Evolutionary conservation across 2,888 invertebrate species (phyloP).

Genomic region (Mythimna loreyi): DNA sequence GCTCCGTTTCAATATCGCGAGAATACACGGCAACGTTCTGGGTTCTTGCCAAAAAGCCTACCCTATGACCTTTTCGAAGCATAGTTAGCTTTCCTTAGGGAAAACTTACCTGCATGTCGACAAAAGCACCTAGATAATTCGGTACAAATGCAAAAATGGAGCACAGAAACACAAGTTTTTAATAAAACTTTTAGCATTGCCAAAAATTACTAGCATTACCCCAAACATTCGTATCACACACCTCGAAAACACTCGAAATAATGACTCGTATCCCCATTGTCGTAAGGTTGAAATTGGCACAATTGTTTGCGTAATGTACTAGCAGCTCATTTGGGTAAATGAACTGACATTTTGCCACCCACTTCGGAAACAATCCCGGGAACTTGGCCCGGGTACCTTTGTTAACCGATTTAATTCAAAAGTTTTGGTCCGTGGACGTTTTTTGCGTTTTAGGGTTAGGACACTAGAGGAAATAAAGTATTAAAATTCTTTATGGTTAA

Average conservation of each 20-base stretch:
- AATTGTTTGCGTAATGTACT: constrained; percentile 47
- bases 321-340: constrained; percentile 74
- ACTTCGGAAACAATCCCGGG: constrained; percentile 65
- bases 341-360: constrained; percentile 64
- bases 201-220: constrained; percentile 21
- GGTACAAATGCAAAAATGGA: not conserved
- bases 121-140: constrained; percentile 10
- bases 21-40: constrained; percentile 39
- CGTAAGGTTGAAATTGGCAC: constrained; percentile 49
- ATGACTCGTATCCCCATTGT: constrained; percentile 5
- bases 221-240: constrained; percentile 25
- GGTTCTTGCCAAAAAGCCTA: constrained; percentile 40
- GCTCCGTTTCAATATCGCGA: constrained; percentile 44
- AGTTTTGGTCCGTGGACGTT: constrained; percentile 42
- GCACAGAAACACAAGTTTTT: not conserved
- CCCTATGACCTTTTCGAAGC: constrained; percentile 28
- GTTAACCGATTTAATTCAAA: constrained; percentile 63
- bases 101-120: constrained; percentile 5
- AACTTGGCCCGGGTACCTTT: constrained; percentile 60
- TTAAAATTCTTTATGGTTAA: constrained; percentile 9
- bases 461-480: not conserved
- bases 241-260: constrained; percentile 11
- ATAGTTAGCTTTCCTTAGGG: constrained; percentile 21
- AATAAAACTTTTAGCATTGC: constrained; percentile 22
- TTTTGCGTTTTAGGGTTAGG: constrained; percentile 32